These are phyloP conservation scores for Microcebus lehilahytsara DNA, from an alignment of 2,113 vertebrate species.

Conservation along the genomic window DNA sequence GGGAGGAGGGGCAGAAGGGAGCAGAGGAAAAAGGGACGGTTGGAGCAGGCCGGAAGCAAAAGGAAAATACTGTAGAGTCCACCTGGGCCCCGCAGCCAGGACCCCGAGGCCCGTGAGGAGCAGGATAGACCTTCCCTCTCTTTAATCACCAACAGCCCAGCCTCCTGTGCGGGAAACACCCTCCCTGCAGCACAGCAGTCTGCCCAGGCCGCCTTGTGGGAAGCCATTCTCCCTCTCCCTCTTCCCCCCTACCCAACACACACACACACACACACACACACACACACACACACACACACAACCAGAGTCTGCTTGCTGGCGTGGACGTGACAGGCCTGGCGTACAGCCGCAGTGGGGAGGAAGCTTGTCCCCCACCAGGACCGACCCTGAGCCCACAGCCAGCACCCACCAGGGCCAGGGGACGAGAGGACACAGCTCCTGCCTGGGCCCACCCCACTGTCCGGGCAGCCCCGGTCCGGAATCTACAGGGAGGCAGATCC, in stretches of 20 bases:
- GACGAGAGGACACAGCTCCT: accelerated
- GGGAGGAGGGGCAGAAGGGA: not conserved
- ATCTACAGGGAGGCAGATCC: no score
- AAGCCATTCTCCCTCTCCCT: not conserved
- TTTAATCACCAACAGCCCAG: not conserved
- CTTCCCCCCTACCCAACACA: no score
- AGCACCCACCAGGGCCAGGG: not conserved
- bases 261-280: no score
- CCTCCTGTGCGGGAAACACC: not conserved
- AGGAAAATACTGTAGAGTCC: not conserved
- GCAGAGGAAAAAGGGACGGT: not conserved
- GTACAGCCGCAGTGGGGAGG: not conserved
- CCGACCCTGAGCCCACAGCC: not conserved
- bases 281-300: not conserved
- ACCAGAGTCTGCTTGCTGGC: not conserved
- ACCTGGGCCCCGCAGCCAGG: accelerated
- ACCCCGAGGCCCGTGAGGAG: not conserved
- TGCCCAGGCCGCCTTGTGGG: not conserved
- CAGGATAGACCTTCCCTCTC: not conserved
- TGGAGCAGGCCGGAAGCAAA: not conserved
- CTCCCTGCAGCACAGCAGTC: not conserved
- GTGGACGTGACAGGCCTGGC: not conserved
- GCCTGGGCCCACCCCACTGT: not conserved
- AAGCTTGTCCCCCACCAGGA: not conserved
- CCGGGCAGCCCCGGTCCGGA: no score